These are phyloP conservation scores for Schizothorax lantsangensis DNA, from an alignment of 2,797 vertebrate genomes.

Conservation along the genomic window DNA sequence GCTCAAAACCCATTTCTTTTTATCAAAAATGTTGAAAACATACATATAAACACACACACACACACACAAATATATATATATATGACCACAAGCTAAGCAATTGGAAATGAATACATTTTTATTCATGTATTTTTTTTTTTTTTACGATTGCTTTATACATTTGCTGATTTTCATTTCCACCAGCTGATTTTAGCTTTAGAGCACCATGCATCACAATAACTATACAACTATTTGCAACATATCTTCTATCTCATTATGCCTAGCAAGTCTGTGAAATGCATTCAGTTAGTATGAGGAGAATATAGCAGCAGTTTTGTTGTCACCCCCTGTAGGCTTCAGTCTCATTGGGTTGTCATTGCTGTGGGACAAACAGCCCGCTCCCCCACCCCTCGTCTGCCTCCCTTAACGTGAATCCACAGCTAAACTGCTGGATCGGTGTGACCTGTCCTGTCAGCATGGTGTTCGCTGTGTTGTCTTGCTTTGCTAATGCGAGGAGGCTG, in stretches of 20 bases:
- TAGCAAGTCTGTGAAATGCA: background rate
- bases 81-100: no score
- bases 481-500: slow-evolving; percentile 24
- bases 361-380: slow-evolving; percentile 40
- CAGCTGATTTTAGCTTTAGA: background rate
- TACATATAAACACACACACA: no score
- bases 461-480: slow-evolving; percentile 20
- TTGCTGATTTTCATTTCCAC: background rate
- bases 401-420: slow-evolving; percentile 26
- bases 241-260: slow-evolving; percentile 1
- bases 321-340: slow-evolving; percentile 43
- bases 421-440: slow-evolving; percentile 35
- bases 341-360: slow-evolving; percentile 57
- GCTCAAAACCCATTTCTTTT: background rate
- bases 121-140: background rate
- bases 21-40: background rate
- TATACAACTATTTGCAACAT: background rate
- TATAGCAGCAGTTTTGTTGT: slow-evolving; percentile 35
- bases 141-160: background rate
- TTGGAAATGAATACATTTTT: no score
- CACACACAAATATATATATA: no score
- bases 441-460: slow-evolving; percentile 39
- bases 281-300: slow-evolving; percentile 6
- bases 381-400: background rate
- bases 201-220: background rate